Evolutionary conservation across 2,113 vertebrate species (phyloP), one percentile per base, ranked within the genome.

Genomic region (Stegastes partitus): DNA sequence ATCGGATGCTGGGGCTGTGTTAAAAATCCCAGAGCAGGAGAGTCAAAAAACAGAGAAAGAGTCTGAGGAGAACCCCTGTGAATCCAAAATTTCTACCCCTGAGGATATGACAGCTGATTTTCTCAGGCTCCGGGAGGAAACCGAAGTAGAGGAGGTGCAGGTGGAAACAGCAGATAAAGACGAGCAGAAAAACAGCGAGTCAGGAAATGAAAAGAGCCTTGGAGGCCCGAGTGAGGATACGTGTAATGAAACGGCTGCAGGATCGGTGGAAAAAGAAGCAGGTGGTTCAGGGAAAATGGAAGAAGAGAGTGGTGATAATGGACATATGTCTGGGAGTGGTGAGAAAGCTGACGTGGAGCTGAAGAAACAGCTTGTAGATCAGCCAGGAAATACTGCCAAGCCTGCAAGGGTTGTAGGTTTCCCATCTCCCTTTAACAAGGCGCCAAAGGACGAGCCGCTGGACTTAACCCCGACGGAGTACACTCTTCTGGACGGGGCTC

Each of bases 401-500:
- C 94, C 94, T 21, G 93, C 93, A 18, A 92, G 86, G 1, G 81
- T 91, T 28, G 57, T 82, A 0, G 93, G 94, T 16, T 94, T 96
- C 26, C 92, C 93, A 0, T 95, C 91, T 0, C 95, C 96, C 0
- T 14, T 95, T n/a, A 93, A 87, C 53, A 95, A 91, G 77, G 90
- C 92, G 0, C 95, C 95, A 65, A 95, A 90, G 86, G 95, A 86
- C 0, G 95, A 96, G 6, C 94, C 95, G 68, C 91, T 95, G 4
- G 96, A 96, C 78, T 69, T 96, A 28, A 97, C 95, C 0, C 95
- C 95, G 0, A 94, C 94, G 0, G 94, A 94, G 45, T 91, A 94
- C 64, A 92, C 92, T 11, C 91, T 93, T 34, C 88, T 94, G 22
- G 93, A 95, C 0, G 92, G 93, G 59, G 91, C 90, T 69, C 64